A percentile compares a stretch with the other conserved stretches of the same genome.
Conservation (phyloP, 2,113 vertebrate species). For the Gadus macrocephalus region DNA sequence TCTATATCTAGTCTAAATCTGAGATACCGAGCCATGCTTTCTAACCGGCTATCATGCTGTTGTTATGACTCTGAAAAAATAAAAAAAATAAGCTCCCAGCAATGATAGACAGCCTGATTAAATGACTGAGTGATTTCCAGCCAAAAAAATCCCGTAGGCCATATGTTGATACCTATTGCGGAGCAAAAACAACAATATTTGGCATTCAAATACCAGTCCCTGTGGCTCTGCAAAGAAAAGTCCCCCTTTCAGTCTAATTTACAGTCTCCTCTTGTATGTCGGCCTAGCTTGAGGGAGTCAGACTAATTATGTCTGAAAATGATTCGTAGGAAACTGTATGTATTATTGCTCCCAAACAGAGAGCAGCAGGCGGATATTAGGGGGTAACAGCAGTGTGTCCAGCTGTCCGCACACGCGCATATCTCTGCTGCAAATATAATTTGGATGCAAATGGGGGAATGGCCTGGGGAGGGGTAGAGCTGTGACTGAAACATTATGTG, state of each 20-base stretch:
- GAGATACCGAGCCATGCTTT: too few species aligned
- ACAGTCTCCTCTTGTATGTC: slow-evolving; percentile 44
- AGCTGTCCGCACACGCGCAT: slow-evolving; percentile 35
- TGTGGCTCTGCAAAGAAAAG: slow-evolving; percentile 18
- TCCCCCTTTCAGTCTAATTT: slow-evolving; percentile 38
- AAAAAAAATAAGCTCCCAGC: too few species aligned
- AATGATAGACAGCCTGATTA: too few species aligned
- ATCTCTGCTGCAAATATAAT: slow-evolving; percentile 46
- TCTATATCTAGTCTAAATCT: too few species aligned
- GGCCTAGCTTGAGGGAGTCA: slow-evolving; percentile 46
- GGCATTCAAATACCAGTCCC: slow-evolving; percentile 22
- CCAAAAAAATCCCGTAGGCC: not conserved
- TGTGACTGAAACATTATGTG: slow-evolving; percentile 36
- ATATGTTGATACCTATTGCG: slow-evolving; percentile 34
- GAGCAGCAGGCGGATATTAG: slow-evolving; percentile 36
- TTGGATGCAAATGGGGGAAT: slow-evolving; percentile 49
- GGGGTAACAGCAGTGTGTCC: slow-evolving; percentile 47
- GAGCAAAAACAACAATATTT: not conserved
- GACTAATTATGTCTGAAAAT: slow-evolving; percentile 51
- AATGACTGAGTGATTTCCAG: too few species aligned
- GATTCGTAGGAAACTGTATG: slow-evolving; percentile 45
- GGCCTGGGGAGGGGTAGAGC: not conserved
- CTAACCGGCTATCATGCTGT: too few species aligned
- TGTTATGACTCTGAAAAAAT: too few species aligned
- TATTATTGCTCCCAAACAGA: slow-evolving; percentile 48